Conservation (phyloP, 2,113 vertebrate species). For the Nesoenas mayeri region DNA sequence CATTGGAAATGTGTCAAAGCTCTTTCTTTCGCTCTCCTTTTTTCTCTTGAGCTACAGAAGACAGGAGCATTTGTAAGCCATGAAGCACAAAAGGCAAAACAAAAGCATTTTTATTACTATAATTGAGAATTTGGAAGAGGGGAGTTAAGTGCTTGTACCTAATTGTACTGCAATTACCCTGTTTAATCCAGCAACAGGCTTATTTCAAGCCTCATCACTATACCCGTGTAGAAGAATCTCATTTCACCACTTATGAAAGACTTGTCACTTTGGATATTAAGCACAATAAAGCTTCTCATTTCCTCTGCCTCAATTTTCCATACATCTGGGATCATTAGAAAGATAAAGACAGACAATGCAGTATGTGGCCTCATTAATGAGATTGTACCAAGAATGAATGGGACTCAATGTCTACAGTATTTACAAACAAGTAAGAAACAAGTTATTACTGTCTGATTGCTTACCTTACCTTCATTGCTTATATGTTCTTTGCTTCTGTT, state of each 20-base stretch:
- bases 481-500: neutral
- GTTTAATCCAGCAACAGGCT: constrained; percentile 62
- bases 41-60: constrained; percentile 22
- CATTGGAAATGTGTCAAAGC: constrained; percentile 56
- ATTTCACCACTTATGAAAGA: constrained; percentile 25
- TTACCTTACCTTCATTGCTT: constrained; percentile 10
- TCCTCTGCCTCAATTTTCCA: constrained; percentile 40
- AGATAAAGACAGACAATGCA: constrained; percentile 42
- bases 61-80: constrained; percentile 59
- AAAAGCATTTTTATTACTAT: constrained; percentile 64
- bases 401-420: constrained; percentile 39
- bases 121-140: constrained; percentile 61
- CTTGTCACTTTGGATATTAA: constrained; percentile 56
- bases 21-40: neutral
- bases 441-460: constrained; percentile 44
- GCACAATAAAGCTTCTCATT: constrained; percentile 44
- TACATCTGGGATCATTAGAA: constrained; percentile 18
- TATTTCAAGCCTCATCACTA: constrained; percentile 51
- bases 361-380: constrained; percentile 27
- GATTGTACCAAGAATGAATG: constrained; percentile 30
- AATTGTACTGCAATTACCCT: constrained; percentile 59
- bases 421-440: constrained; percentile 43
- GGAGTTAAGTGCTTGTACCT: constrained; percentile 54
- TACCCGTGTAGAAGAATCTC: constrained; percentile 41
- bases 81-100: constrained; percentile 60